Percentiles rank a stretch among this genome's conserved stretches.
Evolutionary conservation across 2,113 vertebrate species (phyloP).

Genomic region (Meriones unguiculatus): DNA sequence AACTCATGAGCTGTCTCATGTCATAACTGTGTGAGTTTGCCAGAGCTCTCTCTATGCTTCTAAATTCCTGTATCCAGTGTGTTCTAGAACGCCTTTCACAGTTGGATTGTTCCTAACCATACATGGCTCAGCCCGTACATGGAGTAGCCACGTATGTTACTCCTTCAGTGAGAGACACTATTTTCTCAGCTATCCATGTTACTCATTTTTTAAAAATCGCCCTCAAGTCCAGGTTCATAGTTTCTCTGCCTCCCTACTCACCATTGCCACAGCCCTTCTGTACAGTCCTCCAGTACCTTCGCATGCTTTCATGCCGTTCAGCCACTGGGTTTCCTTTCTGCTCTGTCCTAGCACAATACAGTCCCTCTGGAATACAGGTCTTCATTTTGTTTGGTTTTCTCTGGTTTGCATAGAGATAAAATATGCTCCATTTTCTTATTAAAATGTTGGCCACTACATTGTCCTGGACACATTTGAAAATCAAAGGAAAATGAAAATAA

Average conservation of each 20-base stretch:
- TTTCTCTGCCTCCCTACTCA: not conserved
- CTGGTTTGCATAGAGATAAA: not conserved
- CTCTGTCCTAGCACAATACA: not conserved
- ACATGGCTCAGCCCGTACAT: not conserved
- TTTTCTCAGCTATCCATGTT: not conserved
- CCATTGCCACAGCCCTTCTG: not conserved
- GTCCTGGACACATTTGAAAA: constrained; percentile 6
- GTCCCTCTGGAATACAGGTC: not conserved
- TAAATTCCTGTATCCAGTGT: not conserved
- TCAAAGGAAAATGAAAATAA: constrained; percentile 14
- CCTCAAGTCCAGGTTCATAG: not conserved
- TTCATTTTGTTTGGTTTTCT: constrained; percentile 25
- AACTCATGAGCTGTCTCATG: not conserved
- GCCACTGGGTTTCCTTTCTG: not conserved
- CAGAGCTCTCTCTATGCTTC: not conserved
- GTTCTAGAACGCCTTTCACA: not conserved
- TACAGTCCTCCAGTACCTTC: not conserved
- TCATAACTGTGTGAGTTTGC: not conserved
- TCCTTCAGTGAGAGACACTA: not conserved
- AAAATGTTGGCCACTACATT: not conserved
- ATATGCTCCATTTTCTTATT: not conserved
- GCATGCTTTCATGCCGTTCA: not conserved
- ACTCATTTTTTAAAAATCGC: not conserved
- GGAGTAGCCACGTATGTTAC: not conserved
- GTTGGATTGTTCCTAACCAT: not conserved